phyloP scores from a whole-genome alignment of 2,888 invertebrate species.

The Hesperia comma region DNA sequence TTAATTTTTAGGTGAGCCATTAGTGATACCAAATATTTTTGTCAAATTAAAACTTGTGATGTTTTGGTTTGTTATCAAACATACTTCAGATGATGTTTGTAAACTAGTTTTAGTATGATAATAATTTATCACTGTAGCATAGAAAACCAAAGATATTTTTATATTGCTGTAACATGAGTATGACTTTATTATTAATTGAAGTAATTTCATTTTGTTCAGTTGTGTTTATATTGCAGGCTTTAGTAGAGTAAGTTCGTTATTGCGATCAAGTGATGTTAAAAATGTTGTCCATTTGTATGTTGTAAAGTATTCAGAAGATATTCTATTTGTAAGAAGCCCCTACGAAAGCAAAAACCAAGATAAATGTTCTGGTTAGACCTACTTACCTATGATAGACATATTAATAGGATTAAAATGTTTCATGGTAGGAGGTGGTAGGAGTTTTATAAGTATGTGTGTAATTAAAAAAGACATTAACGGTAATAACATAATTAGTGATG shows the following conservation, averaged over 20 bases:
- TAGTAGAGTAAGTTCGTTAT: constrained; percentile 3
- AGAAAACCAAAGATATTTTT: constrained; percentile 24
- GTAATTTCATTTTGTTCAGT: constrained; percentile 1
- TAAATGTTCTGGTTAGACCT: neutral
- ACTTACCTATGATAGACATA: no score
- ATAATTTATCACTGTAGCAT: constrained; percentile 13
- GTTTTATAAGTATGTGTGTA: neutral
- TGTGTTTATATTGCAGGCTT: constrained; percentile 1
- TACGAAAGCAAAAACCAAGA: neutral
- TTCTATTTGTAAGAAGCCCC: neutral
- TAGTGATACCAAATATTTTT: constrained; percentile 9
- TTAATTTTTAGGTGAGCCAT: neutral
- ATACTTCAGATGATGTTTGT: neutral
- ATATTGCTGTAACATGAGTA: constrained; percentile 1
- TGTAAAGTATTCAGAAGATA: neutral
- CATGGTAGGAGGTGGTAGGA: no score
- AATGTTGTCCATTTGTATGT: constrained; percentile 1
- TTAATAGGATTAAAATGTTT: no score
- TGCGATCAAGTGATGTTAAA: constrained; percentile 3
- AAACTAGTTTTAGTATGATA: neutral
- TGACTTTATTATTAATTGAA: constrained; percentile 6
- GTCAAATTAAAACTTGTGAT: constrained; percentile 3
- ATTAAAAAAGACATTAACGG: neutral
- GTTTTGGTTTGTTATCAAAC: constrained; percentile 2
- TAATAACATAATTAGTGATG: neutral